Base-by-base conservation (phyloP, 2,888 invertebrate genomes). In the Hofmannophila pseudospretella region DNA sequence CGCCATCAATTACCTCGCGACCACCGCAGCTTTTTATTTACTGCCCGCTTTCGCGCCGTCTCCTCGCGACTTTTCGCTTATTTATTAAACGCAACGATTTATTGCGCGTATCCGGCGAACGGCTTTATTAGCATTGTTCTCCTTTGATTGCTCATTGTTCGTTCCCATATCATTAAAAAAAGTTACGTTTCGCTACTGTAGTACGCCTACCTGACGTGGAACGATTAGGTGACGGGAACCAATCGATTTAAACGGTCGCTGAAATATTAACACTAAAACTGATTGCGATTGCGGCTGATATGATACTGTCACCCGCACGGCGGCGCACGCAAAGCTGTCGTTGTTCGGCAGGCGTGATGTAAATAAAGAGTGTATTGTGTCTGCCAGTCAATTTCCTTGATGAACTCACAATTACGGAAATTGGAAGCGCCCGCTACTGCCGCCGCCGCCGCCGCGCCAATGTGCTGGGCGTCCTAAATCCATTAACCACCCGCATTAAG, bases 391-490 rank as follows among this genome's bases (percentile, higher is more conserved):
- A 81, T 81, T 82, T 81, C 78, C 76, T 78, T 79, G 78, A 82
- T 81, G 77, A 80, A 78, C 67, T 77, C 68, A 78, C 79, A 79
- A 79, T 82, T 79, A 80, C 75, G 79, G 77, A 82, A 81, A 82
- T 82, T 79, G 73, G 65, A 72, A 72, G 63, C 56, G 68, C 58
- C 61, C 56, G 47, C 45, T 38, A 50, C 50, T 53, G 48, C 45
- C 41, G 23, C 23, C 42, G 38, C 33, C 34, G 29, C 39, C 54
- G 34, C 44, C 35, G 45, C 58, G 50, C 50, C 53, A 48, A 39
- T 45, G 36, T 43, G 45, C 48, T 36, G 38, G 32, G 47, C 47
- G 45, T 39, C n/a, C n/a, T n/a, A n/a, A n/a, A n/a, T 38, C 44
- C 35, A 37, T 37, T 34, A 38, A 39, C 49, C 51, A 47, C 47